Percentiles rank a stretch among this genome's conserved stretches.
Conservation (phyloP, 2,888 invertebrate species). For the Syrista parreyssii region DNA sequence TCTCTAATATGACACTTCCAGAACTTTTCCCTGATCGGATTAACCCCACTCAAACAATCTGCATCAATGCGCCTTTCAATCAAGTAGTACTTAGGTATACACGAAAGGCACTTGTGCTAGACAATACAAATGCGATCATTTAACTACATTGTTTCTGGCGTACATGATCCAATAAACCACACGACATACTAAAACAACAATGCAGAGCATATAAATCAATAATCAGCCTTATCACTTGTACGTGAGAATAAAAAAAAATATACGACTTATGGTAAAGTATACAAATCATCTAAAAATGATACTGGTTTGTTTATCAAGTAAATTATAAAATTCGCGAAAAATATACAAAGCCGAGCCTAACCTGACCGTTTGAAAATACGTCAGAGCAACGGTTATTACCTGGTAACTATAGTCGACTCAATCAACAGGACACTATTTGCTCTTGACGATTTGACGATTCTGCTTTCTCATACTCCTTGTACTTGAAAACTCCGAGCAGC, state of each 20-base stretch:
- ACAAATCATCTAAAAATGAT: neutral
- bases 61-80: neutral
- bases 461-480: neutral
- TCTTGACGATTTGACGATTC: neutral
- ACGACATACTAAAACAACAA: neutral
- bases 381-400: neutral
- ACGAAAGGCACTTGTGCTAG: neutral
- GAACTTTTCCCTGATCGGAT: neutral
- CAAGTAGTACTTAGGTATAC: neutral
- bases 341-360: neutral
- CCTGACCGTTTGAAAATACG: neutral
- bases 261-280: neutral
- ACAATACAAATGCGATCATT: neutral
- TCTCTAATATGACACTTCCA: neutral
- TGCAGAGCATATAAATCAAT: neutral
- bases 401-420: neutral
- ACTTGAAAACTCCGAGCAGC: neutral
- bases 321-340: neutral
- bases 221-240: neutral
- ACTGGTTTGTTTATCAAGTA: too few relatives aligned
- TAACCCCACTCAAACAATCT: neutral
- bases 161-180: neutral
- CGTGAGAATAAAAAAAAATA: neutral
- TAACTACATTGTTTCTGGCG: neutral
- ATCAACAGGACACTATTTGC: neutral